phyloP scores from a whole-genome alignment of 2,113 vertebrate species.

The Climacteris rufus region DNA sequence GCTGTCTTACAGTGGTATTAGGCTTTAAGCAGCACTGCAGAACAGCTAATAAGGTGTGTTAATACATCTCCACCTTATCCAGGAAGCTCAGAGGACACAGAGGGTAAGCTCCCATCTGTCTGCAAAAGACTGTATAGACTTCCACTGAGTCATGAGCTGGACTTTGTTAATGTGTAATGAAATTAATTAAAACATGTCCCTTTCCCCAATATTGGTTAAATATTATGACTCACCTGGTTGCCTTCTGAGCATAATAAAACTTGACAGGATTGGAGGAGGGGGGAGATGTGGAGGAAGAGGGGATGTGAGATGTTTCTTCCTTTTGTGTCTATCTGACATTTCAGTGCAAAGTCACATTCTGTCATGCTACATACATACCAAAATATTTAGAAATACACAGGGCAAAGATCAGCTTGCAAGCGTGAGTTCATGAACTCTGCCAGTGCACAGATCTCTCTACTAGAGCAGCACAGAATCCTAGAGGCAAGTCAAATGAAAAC shows the following conservation, averaged over 20 bases:
- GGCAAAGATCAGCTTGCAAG: constrained; percentile 17
- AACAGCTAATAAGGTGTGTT: not conserved
- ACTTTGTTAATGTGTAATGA: constrained; percentile 8
- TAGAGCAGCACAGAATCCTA: constrained; percentile 18
- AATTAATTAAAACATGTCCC: constrained; percentile 37
- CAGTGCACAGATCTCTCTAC: not conserved
- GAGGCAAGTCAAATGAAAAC: constrained; percentile 46
- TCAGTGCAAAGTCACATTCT: constrained; percentile 17
- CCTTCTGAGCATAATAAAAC: constrained; percentile 9
- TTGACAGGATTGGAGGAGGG: not conserved
- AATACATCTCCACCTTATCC: not conserved
- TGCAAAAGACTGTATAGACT: not conserved
- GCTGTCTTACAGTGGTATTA: not conserved
- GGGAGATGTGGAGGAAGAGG: not conserved
- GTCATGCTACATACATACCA: not conserved
- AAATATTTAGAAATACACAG: constrained; percentile 36
- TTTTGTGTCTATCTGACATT: constrained; percentile 7
- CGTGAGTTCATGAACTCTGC: constrained; percentile 32
- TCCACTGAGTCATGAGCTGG: not conserved
- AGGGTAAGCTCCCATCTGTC: constrained; percentile 26
- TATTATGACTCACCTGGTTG: constrained; percentile 36
- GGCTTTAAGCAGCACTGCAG: not conserved
- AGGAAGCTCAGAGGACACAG: constrained; percentile 10
- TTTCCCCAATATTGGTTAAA: constrained; percentile 12
- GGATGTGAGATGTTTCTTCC: not conserved